A percentile compares a stretch with the other conserved stretches of the same genome.
These are phyloP conservation scores for Macrophya alboannulata DNA, from an alignment of 2,888 invertebrate genomes.

Conservation along the genomic window DNA sequence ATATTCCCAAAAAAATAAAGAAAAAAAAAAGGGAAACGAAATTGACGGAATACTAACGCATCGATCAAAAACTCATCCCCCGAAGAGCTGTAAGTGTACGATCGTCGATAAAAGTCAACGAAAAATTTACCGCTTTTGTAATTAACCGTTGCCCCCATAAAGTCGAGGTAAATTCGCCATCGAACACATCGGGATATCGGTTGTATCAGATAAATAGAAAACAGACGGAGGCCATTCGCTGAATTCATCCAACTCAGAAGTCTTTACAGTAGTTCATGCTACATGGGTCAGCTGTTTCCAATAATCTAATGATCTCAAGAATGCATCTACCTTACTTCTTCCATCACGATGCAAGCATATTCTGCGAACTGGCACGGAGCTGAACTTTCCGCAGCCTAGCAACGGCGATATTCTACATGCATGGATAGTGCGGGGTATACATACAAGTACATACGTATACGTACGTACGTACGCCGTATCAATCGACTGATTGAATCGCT, in stretches of 20 bases:
- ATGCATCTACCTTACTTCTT: slow-evolving; percentile 9
- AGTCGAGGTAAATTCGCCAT: not conserved
- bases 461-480: not conserved
- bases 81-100: not conserved
- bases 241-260: not conserved
- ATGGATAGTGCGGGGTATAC: too few relatives aligned
- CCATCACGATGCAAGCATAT: not conserved
- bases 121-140: not conserved
- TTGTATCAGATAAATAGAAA: not conserved
- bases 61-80: not conserved
- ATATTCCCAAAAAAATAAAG: not conserved
- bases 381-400: not conserved
- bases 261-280: not conserved
- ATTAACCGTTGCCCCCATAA: not conserved
- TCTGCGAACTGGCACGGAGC: not conserved
- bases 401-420: not conserved
- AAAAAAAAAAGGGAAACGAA: not conserved
- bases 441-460: too few relatives aligned
- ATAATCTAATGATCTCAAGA: slow-evolving; percentile 14
- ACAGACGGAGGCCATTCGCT: not conserved
- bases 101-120: not conserved
- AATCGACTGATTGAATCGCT: slow-evolving; percentile 38
- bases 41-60: not conserved
- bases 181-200: not conserved
- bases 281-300: not conserved